phyloP scores from a whole-genome alignment of 2,888 invertebrate species.

The Drosophila austrosaltans region DNA sequence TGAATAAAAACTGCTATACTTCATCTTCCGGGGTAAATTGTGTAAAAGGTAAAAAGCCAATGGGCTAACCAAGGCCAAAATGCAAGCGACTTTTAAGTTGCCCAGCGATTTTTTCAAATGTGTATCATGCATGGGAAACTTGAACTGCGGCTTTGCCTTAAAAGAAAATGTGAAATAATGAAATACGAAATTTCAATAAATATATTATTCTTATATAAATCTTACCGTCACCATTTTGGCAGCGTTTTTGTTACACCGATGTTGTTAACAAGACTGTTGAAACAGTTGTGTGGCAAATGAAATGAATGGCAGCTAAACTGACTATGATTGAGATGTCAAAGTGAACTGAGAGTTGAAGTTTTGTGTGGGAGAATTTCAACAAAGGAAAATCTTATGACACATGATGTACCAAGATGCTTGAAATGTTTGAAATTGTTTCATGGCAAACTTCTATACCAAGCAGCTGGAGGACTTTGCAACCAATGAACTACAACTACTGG shows the following conservation, averaged over 20 bases:
- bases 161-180: background rate
- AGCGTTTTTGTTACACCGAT: background rate
- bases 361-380: no score
- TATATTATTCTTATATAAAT: background rate
- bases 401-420: background rate
- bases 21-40: constrained; percentile 38
- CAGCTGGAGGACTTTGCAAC: no score
- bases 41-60: constrained; percentile 16
- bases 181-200: background rate
- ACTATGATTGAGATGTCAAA: background rate
- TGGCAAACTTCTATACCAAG: background rate
- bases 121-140: constrained; percentile 61
- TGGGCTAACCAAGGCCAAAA: constrained; percentile 35
- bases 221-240: constrained; percentile 33
- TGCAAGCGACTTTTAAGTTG: constrained; percentile 42
- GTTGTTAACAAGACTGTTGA: background rate
- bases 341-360: background rate
- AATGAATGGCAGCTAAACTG: background rate
- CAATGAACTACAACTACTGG: no score
- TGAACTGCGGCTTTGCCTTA: constrained; percentile 30
- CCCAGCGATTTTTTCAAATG: constrained; percentile 37
- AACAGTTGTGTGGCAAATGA: background rate
- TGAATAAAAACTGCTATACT: constrained; percentile 54
- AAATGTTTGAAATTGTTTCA: background rate
- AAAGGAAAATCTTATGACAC: no score